Percentiles rank a stretch among this genome's conserved stretches.
Conservation (phyloP, 2,888 invertebrate species). For the Amorpha juglandis region DNA sequence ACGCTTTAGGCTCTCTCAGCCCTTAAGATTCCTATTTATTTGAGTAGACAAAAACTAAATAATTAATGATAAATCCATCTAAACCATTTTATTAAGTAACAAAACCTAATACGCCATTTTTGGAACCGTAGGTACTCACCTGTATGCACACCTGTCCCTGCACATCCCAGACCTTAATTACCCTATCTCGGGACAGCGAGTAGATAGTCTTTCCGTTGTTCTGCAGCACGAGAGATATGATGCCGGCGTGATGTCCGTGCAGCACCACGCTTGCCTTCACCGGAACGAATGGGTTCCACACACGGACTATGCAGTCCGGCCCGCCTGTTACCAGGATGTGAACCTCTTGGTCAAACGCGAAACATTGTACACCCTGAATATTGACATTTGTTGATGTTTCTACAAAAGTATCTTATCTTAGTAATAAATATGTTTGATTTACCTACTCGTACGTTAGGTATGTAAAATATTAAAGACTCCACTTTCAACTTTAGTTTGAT, state of each 20-base stretch:
- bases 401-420: neutral
- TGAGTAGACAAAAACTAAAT: too few relatives aligned
- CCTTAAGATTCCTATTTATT: neutral
- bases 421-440: too few relatives aligned
- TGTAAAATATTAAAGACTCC: too few relatives aligned
- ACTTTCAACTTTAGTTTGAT: too few relatives aligned
- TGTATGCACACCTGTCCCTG: slow-evolving; percentile 87
- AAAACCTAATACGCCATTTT: neutral
- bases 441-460: too few relatives aligned
- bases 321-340: slow-evolving; percentile 88
- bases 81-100: too few relatives aligned
- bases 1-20: too few relatives aligned
- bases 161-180: slow-evolving; percentile 91
- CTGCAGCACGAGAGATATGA: slow-evolving; percentile 88
- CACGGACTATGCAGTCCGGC: slow-evolving; percentile 88
- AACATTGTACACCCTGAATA: slow-evolving; percentile 85
- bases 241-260: slow-evolving; percentile 88
- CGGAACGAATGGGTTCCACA: slow-evolving; percentile 93
- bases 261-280: slow-evolving; percentile 86
- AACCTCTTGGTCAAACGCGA: slow-evolving; percentile 84
- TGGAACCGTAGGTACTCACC: slow-evolving; percentile 60
- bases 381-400: neutral
- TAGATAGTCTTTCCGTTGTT: slow-evolving; percentile 86
- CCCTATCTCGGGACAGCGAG: slow-evolving; percentile 88
- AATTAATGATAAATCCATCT: too few relatives aligned